Base-by-base conservation (phyloP, 2,888 invertebrate species). In the Dusona sp. region DNA sequence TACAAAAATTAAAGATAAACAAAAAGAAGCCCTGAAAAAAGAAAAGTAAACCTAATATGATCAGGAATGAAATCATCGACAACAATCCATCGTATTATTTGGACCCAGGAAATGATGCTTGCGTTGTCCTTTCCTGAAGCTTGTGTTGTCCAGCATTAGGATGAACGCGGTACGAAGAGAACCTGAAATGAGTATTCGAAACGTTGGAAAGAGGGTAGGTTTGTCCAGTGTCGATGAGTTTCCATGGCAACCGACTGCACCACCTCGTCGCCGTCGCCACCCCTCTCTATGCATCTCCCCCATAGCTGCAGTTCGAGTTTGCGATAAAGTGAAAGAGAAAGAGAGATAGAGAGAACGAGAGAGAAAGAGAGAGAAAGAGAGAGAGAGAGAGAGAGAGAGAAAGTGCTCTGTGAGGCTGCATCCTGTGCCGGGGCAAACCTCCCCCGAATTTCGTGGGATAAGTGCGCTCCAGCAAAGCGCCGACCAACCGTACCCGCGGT, bases 181-280 rank as follows among this genome's bases (percentile, higher is more conserved):
- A 85, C 68, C 70, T 84, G 83, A 85, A 89, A 89, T 88, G 88
- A 88, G 87, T 84, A 77, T 61, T 61, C 61, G 83, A 85, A 88
- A 88, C 86, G 85, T 86, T 89, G 86, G 87, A 88, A 90, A 88
- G 90, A 91, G 89, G 84, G 87, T 87, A 88, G 90, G 92, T 90
- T 91, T 93, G 94, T 94, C 94, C 94, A 93, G 94, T 92, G 92
- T 92, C 93, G 93, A 88, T 91, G 92, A 91, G 93, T 94, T 90
- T 90, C 92, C 92, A 94, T 94, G 93, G 94, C 90, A 93, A 94
- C 94, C 91, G 93, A 92, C 93, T 93, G 92, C 92, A 92, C 92
- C 91, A 91, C 92, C 92, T 91, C 91, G 90, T 91, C 90, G 88
- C 91, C 91, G 88, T 74, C 87, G 89, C 90, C 89, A 85, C 85